These are phyloP conservation scores for Echeneis naucrates DNA, from an alignment of 2,797 vertebrate genomes.

Conservation along the genomic window DNA sequence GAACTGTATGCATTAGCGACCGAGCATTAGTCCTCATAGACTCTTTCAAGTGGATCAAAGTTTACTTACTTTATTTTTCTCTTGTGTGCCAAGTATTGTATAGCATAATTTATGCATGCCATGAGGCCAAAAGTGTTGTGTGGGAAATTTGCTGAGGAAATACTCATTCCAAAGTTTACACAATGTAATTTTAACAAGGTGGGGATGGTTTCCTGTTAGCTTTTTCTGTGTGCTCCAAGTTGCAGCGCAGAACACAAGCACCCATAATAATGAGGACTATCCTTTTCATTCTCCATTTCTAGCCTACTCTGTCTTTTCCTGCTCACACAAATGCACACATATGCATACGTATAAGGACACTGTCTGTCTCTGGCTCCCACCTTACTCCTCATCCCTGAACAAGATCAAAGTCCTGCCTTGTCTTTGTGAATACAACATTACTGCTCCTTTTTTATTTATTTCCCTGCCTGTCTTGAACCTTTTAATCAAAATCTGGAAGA, in stretches of 20 bases:
- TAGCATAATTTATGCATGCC: conserved; percentile 17
- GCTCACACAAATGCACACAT: conserved; percentile 25
- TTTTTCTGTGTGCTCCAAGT: conserved; percentile 15
- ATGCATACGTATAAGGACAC: conserved; percentile 2
- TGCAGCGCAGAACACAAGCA: conserved; percentile 43
- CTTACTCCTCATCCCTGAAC: conserved; percentile 46
- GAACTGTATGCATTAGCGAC: conserved; percentile 58
- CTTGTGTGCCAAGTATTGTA: conserved; percentile 11
- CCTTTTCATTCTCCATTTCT: conserved; percentile 32
- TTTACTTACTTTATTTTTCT: not conserved
- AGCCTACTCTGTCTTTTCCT: conserved; percentile 4
- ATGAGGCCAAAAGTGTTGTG: conserved; percentile 12
- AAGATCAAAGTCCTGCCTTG: conserved; percentile 75
- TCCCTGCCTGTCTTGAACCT: conserved; percentile 49
- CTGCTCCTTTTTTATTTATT: conserved; percentile 71
- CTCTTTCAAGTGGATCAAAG: conserved; percentile 56
- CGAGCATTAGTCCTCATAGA: conserved; percentile 57
- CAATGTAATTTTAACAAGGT: conserved; percentile 25
- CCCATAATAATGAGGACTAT: conserved; percentile 45
- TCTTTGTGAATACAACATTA: conserved; percentile 69
- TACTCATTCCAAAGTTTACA: conserved; percentile 4
- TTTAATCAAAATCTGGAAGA: conserved; percentile 66
- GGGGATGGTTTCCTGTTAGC: conserved; percentile 3
- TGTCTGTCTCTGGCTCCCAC: conserved; percentile 38
- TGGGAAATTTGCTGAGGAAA: conserved; percentile 24